Evolutionary conservation across 2,888 invertebrate species (phyloP), one percentile per base, ranked within the genome.

Genomic region (Vesta saturnalis): DNA sequence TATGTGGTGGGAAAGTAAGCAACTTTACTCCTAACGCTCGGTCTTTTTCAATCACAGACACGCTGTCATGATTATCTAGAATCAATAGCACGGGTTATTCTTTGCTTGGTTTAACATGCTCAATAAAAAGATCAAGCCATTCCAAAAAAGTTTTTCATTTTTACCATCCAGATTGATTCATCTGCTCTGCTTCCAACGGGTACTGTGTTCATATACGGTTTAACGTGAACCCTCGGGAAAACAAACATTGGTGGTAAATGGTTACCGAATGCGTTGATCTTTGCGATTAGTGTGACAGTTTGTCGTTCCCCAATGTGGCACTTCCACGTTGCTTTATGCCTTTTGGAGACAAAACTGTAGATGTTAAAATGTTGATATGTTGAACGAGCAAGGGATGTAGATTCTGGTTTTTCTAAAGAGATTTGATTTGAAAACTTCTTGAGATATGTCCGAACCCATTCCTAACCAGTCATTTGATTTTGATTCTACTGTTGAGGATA

Each of bases 221-320:
- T 60, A 47, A 47, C 46, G 18, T 39, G 12, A 1, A 60, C 60
- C 16, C 4, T 39, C 2, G 58, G 58, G 14, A 59, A 59, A 8
- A 59, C 16, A n/a, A 59, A 59, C 58, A 39, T 43, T 3, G 58
- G 43, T 35, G 58, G 58, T 55, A 82, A 62, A 23, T 67, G 63
- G 63, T 76, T 78, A 46, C 82, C 83, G 63, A 64, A 67, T 10
- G 83, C 81, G 73, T 76, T 79, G 47, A 83, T 43, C 14, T 14
- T 14, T 4, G 12, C 43, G 14, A 43, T 43, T 14, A 43, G 14
- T 12, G 43, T 10, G 14, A 43, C 12, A 43, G 10, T 43, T 14
- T 43, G 43, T 3, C 43, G 2, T 43, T 12, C 10, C 43, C 12
- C 12, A 14, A 43, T 10, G 43, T 43, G 10, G 14, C 43, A 14